Percentiles rank a stretch among this genome's conserved stretches.
These are phyloP conservation scores for Andrena haemorrhoa DNA, from an alignment of 2,888 invertebrate species.

Conservation along the genomic window DNA sequence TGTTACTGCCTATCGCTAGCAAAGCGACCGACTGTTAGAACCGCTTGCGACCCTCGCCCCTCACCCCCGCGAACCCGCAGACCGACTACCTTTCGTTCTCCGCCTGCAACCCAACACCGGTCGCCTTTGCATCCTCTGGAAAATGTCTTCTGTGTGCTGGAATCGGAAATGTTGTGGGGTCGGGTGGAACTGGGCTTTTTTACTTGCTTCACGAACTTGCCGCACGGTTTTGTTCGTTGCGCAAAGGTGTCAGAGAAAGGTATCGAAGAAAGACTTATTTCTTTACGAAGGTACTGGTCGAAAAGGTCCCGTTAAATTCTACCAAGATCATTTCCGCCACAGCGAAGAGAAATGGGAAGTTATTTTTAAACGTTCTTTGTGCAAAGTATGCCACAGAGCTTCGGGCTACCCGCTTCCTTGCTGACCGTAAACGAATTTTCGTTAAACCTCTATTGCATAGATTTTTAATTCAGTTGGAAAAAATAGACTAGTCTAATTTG, in stretches of 20 bases:
- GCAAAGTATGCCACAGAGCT: too few relatives aligned
- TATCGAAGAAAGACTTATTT: not conserved
- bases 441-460: too few relatives aligned
- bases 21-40: constrained; percentile 59
- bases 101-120: constrained; percentile 38
- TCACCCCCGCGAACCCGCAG: constrained; percentile 24
- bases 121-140: constrained; percentile 45
- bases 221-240: constrained; percentile 28
- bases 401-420: too few relatives aligned
- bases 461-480: too few relatives aligned
- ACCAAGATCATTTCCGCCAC: not conserved
- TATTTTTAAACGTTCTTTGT: too few relatives aligned
- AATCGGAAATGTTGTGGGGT: constrained; percentile 38
- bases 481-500: too few relatives aligned
- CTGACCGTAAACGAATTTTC: too few relatives aligned
- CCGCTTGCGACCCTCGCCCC: constrained; percentile 40
- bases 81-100: constrained; percentile 19
- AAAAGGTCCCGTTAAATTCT: not conserved
- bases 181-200: constrained; percentile 24
- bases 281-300: not conserved
- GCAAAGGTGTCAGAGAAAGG: constrained; percentile 9
- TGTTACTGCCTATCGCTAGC: constrained; percentile 66
- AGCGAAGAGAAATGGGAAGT: too few relatives aligned
- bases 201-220: constrained; percentile 27
- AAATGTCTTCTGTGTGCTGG: constrained; percentile 42